These are phyloP conservation scores for Prionailurus viverrinus DNA, from an alignment of 2,113 vertebrate species.

Conservation along the genomic window DNA sequence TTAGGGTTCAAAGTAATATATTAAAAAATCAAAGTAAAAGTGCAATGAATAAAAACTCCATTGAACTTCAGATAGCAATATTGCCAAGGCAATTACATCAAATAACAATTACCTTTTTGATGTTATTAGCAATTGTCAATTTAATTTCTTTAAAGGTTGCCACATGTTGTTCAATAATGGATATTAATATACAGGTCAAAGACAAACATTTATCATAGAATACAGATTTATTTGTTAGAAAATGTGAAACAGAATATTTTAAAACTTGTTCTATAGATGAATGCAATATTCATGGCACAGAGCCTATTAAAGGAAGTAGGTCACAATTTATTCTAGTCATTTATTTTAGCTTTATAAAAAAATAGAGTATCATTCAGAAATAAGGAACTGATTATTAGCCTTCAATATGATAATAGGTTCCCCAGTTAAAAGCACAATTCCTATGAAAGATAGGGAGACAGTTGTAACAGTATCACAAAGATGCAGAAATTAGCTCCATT, in stretches of 20 bases:
- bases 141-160: slow-evolving; percentile 82
- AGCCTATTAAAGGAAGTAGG: slow-evolving; percentile 31
- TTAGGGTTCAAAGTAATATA: slow-evolving; percentile 83
- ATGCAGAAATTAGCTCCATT: not conserved
- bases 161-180: slow-evolving; percentile 62
- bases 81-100: slow-evolving; percentile 80
- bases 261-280: not conserved
- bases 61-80: slow-evolving; percentile 84
- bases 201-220: slow-evolving; percentile 57
- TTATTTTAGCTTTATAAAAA: not conserved
- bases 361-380: not conserved
- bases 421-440: not conserved
- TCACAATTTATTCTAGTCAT: not conserved
- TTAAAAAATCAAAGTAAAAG: slow-evolving; percentile 86
- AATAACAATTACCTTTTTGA: slow-evolving; percentile 81
- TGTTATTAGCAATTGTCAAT: slow-evolving; percentile 82
- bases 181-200: slow-evolving; percentile 66
- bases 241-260: slow-evolving; percentile 17
- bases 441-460: not conserved
- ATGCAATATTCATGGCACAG: not conserved
- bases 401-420: not conserved
- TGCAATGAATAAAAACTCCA: slow-evolving; percentile 79
- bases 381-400: not conserved
- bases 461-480: not conserved
- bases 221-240: slow-evolving; percentile 39